Evolutionary conservation across 2,797 vertebrate genomes (phyloP).

Genomic region (Okamejei kenojei): DNA sequence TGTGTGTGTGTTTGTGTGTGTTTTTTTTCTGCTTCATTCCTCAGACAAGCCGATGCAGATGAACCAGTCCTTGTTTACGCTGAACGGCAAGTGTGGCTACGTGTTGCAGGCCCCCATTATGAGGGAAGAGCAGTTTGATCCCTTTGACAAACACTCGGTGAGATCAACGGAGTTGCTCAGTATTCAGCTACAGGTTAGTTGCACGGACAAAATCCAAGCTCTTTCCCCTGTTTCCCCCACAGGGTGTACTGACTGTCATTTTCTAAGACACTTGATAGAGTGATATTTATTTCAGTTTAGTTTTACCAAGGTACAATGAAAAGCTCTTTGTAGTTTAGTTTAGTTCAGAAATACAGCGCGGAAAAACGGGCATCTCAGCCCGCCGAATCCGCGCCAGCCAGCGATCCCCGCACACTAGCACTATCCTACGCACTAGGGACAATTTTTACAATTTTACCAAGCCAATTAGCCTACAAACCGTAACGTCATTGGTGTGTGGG

Average conservation of each 20-base stretch:
- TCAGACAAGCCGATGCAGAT: conserved; percentile 98
- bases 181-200: conserved; percentile 76
- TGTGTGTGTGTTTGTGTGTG: conserved; percentile 11
- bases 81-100: conserved; percentile 82
- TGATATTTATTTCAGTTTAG: not conserved
- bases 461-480: too few species aligned
- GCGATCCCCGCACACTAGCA: too few species aligned
- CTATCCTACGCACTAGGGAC: too few species aligned
- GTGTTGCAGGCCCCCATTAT: conserved; percentile 86
- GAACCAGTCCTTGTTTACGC: conserved; percentile 95
- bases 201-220: too few species aligned
- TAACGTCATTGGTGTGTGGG: too few species aligned
- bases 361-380: too few species aligned
- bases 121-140: conserved; percentile 89
- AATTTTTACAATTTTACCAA: too few species aligned
- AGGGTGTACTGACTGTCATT: not conserved
- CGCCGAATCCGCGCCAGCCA: too few species aligned
- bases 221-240: not conserved
- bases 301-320: too few species aligned
- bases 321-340: not conserved
- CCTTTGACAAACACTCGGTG: conserved; percentile 82
- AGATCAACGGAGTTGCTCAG: conserved; percentile 68
- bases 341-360: too few species aligned
- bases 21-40: conserved; percentile 18
- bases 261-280: not conserved